These are phyloP conservation scores for Peromyscus californicus DNA, from an alignment of 2,113 vertebrate genomes.

Conservation along the genomic window DNA sequence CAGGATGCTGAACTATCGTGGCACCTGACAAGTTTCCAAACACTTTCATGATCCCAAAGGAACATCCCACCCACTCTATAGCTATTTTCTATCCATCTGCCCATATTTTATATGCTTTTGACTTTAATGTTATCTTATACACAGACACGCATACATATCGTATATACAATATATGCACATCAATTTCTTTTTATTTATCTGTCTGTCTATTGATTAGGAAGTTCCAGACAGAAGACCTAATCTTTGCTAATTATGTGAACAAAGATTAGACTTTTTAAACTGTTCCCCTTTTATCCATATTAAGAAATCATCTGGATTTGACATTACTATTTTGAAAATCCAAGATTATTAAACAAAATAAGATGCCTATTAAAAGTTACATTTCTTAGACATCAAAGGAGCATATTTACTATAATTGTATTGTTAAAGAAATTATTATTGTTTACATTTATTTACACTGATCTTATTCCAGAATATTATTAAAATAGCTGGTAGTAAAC, in stretches of 20 bases:
- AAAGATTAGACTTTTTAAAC: conserved; percentile 32
- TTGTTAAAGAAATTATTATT: conserved; percentile 55
- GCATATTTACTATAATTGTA: conserved; percentile 66
- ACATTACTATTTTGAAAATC: conserved; percentile 60
- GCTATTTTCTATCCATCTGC: neutral
- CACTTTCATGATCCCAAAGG: neutral
- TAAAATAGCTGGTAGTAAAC: neutral
- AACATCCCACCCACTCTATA: neutral
- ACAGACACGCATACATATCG: neutral
- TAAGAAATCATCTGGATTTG: conserved; percentile 61
- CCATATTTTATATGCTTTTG: neutral
- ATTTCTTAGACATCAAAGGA: conserved; percentile 49
- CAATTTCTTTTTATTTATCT: neutral
- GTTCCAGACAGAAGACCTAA: neutral
- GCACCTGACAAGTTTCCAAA: neutral
- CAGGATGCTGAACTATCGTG: neutral
- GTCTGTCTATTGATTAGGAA: neutral
- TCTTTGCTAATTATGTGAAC: conserved; percentile 25
- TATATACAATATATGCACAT: neutral
- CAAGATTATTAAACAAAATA: conserved; percentile 51
- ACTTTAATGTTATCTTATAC: neutral
- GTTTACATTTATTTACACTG: conserved; percentile 34
- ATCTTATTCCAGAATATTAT: conserved; percentile 24
- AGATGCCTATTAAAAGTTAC: conserved; percentile 53
- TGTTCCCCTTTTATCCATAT: conserved; percentile 28